Base-by-base conservation (phyloP, 1,140 invertebrate species). In the Pseudomyrmex concolor region DNA sequence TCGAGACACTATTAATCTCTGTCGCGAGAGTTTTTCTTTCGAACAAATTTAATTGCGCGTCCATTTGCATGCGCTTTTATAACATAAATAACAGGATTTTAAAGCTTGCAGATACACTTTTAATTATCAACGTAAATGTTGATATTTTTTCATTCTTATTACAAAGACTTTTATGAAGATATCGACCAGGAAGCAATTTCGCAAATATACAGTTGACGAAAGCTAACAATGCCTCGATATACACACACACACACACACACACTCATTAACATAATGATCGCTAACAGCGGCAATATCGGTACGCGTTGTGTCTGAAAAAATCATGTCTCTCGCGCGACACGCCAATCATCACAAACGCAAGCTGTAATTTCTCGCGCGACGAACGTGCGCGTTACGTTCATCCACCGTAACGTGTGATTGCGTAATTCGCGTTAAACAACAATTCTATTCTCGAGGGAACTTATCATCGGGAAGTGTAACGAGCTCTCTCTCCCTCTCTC, bases 381-480 rank as follows among this genome's bases (percentile, higher is more conserved):
- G 64, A 59, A 55, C 19, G 5, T 57, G 55, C 60, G n/a, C 22
- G 45, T 81, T 60, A 81, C 15, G 63, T 15, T 50, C 48, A 50
- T n/a, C 43, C 12, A 17, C 10, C 59, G 48, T 72, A 83, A 82
- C 54, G 19, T 50, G 54, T 59, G 54, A 83, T 86, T 70, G 19
- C 62, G 7, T 86, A 84, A 87, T 86, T 60, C 64, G 68, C 48
- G 57, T 66, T 80, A 84, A 84, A 68, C 82, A 84, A 62, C 73
- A 70, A 81, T 86, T 84, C 17, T 60, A 34, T 34, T 71, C 51
- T 22, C 50, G 8, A 15, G 17, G 43, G 54, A 54, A 64, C 54
- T 81, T 87, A 88, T 71, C 55, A 80, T 71, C 83, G 72, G 45
- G 68, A 84, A 55, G 55, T 86, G 66, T 78, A 84, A 84, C 68